Base-by-base conservation (phyloP, 2,113 vertebrate species). In the Sphaerodactylus townsendi region DNA sequence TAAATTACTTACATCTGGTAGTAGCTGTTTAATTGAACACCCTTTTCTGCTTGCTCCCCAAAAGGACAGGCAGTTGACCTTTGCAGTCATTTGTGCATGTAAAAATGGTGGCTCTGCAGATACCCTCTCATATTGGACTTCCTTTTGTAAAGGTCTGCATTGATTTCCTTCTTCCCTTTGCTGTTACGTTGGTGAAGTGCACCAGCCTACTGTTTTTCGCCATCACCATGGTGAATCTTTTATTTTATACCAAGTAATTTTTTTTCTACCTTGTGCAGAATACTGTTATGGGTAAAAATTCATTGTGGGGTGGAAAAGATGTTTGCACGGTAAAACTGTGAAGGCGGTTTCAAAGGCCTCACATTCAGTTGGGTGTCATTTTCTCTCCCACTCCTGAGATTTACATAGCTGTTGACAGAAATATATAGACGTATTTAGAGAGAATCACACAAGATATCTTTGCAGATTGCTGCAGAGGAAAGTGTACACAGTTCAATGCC, bases 41-140 rank as follows among this genome's bases (percentile, higher is more conserved):
- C n/a, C 35, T 48, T 35, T 33, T 39, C 35, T 64, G 10, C n/a
- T 39, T 71, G 30, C 17, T 78, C 56, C 33, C 28, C 4, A 6
- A 62, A 81, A 35, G 53, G 56, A 28, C 35, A 44, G 23, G 21
- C 41, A 30, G 44, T 19, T 19, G 37, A 71, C 59, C 71, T 65
- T 74, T 48, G 9, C 75, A 78, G 30, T 84, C 68, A 78, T 78
- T 71, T 84, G 9, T 50, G 41, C 30, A 48, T 77, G 25, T 13
- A 72, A 62, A 79, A 85, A 79, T 85, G 68, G 76, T 79, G n/a
- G 69, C 76, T 78, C 19, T 79, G 68, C 68, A 79, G 83, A 64
- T 62, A 78, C 15, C n/a, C 33, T 46, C 13, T 77, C 39, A 25
- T 35, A 13, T 46, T 13, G n/a, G 7, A 9, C 25, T 56, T 66